Conservation (phyloP, 2,797 vertebrate species). For the Acrossocheilus fasciatus region DNA sequence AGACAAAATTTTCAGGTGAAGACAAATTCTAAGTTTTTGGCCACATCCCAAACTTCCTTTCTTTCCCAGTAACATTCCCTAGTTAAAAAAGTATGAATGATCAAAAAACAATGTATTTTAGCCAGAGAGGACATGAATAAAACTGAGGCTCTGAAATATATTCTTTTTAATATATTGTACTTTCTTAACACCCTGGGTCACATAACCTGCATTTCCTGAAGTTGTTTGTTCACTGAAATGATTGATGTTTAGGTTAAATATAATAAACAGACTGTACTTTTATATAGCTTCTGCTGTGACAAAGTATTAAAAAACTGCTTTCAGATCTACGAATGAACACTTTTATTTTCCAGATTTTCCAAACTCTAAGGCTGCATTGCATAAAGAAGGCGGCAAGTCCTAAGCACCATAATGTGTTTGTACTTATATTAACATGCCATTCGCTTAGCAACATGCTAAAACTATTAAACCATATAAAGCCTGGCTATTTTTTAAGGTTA, state of each 20-base stretch:
- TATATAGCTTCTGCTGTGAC: not conserved
- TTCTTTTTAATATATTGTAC: not conserved
- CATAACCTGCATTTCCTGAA: not conserved
- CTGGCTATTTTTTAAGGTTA: not conserved
- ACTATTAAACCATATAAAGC: not conserved
- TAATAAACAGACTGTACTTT: not conserved
- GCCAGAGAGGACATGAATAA: not conserved
- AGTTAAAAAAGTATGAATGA: not conserved
- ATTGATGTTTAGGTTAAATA: not conserved
- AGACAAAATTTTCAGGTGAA: not conserved
- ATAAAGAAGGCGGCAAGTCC: not conserved
- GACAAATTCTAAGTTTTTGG: conserved; percentile 25
- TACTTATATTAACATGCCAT: not conserved
- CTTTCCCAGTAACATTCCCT: not conserved
- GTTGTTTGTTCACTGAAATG: not conserved
- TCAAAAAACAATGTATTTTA: not conserved
- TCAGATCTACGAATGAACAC: not conserved
- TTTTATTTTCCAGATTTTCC: not conserved
- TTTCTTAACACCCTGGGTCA: not conserved
- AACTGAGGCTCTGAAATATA: not conserved
- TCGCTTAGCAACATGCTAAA: not conserved
- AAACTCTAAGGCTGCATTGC: not conserved
- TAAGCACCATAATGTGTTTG: not conserved
- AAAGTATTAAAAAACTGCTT: not conserved
- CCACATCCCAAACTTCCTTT: not conserved